Base-by-base conservation (phyloP, 2,113 vertebrate genomes). In the Amphilophus citrinellus region DNA sequence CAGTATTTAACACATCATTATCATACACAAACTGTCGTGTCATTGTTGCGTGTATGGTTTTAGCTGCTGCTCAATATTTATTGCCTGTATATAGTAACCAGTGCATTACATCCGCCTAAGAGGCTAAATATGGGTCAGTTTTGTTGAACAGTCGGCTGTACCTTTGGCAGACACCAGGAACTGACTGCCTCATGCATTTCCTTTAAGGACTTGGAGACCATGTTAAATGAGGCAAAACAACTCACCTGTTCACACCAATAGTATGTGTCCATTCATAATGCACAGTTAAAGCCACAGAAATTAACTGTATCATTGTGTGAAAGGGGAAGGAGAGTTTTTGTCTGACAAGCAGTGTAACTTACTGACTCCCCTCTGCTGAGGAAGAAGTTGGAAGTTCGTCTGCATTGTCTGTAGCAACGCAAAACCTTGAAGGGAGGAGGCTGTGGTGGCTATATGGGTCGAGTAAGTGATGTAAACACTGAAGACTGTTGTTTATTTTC, bases 301-400 rank as follows among this genome's bases (percentile, higher is more conserved):
- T 73, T 20, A 73, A 32, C 3, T 20, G 44, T 13, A 20, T 20
- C 44, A 73, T 24, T 24, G 37, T 53, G 47, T 73, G 53, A 50
- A 71, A 53, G 24, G 13, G 6, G 66, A 71, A 20, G 24, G 18
- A 27, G 66, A 8, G 24, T 30, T 71, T 71, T 30, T 53, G 47
- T 53, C 53, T 73, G 68, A 73, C 68, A 73, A 73, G 27, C 44
- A 73, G 27, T 32, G 68, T 73, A 44, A 73, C 68, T 73, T 56
- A 73, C 53, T 56, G 44, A 58, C 53, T 83, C 71, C 27, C 22
- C n/a, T 59, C 35, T 42, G 32, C 32, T 20, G 58, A 22, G 37
- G 61, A 77, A 77, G 22, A 61, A 61, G 76, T 77, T 77, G 57
- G 22, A 77, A 77, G 35, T 42, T 60, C 14, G 60, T 20, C 37